Percentiles rank a stretch among this genome's conserved stretches.
Conservation (phyloP, 2,797 vertebrate species). For the Darevskia nairensis region DNA sequence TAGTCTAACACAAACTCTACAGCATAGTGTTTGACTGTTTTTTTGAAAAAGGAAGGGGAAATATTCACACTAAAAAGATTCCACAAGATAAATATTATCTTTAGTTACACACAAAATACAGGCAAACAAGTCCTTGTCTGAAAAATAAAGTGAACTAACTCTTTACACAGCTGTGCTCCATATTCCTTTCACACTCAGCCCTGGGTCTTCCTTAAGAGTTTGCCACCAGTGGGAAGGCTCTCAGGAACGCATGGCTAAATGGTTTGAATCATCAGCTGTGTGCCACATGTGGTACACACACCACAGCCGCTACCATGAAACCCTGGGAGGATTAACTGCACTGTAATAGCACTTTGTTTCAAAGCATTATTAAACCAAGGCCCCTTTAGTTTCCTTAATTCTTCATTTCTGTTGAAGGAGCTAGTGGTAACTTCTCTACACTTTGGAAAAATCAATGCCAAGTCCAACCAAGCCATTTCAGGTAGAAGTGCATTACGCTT, state of each 20-base stretch:
- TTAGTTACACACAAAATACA: slow-evolving; percentile 69
- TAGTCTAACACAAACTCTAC: slow-evolving; percentile 65
- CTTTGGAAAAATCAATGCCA: slow-evolving; percentile 6
- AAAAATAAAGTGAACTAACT: slow-evolving; percentile 37
- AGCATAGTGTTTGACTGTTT: slow-evolving; percentile 59
- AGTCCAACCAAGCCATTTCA: background rate
- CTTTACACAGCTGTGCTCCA: background rate
- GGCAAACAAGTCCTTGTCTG: slow-evolving; percentile 55
- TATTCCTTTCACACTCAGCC: slow-evolving; percentile 17
- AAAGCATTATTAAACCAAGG: background rate
- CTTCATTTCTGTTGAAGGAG: background rate
- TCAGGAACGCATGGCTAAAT: background rate
- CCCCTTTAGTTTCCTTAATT: background rate
- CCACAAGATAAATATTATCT: slow-evolving; percentile 59
- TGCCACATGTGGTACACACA: background rate
- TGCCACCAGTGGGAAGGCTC: background rate
- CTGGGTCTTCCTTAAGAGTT: slow-evolving; percentile 12
- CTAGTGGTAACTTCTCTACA: accelerated
- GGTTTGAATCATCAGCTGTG: background rate
- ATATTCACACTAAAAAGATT: slow-evolving; percentile 38
- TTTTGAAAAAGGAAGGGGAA: slow-evolving; percentile 45
- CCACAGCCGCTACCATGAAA: accelerated
- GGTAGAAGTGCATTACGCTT: background rate
- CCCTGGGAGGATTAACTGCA: background rate
- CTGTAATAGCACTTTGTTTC: accelerated